A percentile compares a stretch with the other conserved stretches of the same genome.
phyloP scores from a whole-genome alignment of 2,113 vertebrate species.

The Delphinus delphis region DNA sequence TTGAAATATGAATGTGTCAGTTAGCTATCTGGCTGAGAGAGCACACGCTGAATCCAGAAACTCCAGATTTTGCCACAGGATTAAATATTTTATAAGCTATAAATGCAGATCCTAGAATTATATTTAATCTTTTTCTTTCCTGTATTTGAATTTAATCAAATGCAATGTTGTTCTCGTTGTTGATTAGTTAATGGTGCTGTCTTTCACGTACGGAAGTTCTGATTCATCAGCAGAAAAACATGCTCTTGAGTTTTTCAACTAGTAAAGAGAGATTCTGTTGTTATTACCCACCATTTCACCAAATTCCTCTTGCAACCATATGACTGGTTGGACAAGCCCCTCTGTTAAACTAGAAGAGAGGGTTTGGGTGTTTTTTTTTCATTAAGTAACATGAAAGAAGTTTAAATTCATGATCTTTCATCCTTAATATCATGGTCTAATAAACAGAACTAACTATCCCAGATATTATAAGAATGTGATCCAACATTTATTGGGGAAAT shows the following conservation, averaged over 20 bases:
- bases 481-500: conserved; percentile 37
- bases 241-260: neutral
- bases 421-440: conserved; percentile 35
- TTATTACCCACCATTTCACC: neutral
- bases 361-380: neutral
- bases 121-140: neutral
- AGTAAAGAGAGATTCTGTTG: neutral
- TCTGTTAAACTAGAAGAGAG: conserved; percentile 12
- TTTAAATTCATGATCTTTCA: conserved; percentile 47
- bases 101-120: conserved; percentile 4
- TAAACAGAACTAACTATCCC: conserved; percentile 3
- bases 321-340: neutral
- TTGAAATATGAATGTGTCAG: neutral
- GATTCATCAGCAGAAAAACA: neutral
- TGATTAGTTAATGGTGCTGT: neutral
- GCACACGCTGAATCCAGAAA: neutral
- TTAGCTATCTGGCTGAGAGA: conserved; percentile 8
- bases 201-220: neutral
- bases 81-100: conserved; percentile 11
- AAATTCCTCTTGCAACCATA: neutral
- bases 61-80: neutral
- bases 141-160: neutral
- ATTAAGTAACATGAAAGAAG: conserved; percentile 45
- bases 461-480: conserved; percentile 57
- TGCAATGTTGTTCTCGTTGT: neutral